These are phyloP conservation scores for Bombus haemorrhoidalis DNA, from an alignment of 1,140 invertebrate species.

Conservation along the genomic window DNA sequence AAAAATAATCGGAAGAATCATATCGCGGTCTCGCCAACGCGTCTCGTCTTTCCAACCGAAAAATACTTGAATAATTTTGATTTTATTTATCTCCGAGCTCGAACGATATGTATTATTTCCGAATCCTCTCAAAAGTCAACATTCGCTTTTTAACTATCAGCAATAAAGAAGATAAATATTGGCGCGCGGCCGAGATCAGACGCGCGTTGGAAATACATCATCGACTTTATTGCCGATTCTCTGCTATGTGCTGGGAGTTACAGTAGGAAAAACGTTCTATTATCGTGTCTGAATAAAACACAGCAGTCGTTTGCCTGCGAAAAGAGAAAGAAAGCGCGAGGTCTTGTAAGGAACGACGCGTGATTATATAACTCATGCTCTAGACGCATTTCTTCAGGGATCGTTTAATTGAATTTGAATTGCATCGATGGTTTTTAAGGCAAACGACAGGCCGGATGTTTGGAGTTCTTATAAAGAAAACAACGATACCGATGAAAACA, in stretches of 20 bases:
- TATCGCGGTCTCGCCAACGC: not conserved
- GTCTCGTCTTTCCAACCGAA: not conserved
- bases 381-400: not conserved
- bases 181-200: conserved; percentile 35
- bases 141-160: conserved; percentile 32
- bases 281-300: not conserved
- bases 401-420: not conserved
- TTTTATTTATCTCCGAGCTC: not conserved
- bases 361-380: not conserved
- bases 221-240: conserved; percentile 11
- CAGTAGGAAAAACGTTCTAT: not conserved
- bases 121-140: not conserved
- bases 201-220: conserved; percentile 27
- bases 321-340: not conserved
- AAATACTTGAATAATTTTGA: not conserved
- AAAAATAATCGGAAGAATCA: conserved; percentile 24
- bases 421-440: not conserved
- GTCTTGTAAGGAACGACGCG: not conserved
- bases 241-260: not conserved
- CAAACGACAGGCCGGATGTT: not conserved
- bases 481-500: not conserved
- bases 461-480: not conserved
- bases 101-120: not conserved
- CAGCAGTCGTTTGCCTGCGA: not conserved
- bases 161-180: conserved; percentile 50